These are phyloP conservation scores for Planiliza haematocheilus DNA, from an alignment of 2,113 vertebrate genomes.

Conservation along the genomic window DNA sequence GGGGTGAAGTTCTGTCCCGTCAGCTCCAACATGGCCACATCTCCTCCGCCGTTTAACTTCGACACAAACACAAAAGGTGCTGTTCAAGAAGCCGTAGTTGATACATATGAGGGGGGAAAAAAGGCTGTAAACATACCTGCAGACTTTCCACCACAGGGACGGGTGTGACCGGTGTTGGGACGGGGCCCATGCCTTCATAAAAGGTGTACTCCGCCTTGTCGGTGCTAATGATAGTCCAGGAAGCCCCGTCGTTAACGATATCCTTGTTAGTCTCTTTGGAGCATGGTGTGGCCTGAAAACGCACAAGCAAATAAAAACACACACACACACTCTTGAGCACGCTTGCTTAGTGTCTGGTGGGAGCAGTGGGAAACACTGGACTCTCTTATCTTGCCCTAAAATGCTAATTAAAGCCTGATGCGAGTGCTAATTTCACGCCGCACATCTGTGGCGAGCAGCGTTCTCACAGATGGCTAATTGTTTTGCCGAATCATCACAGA, in stretches of 20 bases:
- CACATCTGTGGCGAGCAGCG: background rate
- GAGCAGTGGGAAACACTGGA: too few relatives aligned
- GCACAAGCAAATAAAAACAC: background rate
- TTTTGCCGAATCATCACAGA: too few relatives aligned
- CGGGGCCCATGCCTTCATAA: conserved; percentile 97
- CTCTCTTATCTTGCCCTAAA: background rate
- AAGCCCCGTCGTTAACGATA: conserved; percentile 96
- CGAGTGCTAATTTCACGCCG: conserved; percentile 12
- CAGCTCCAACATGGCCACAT: conserved; percentile 98
- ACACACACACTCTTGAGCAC: too few relatives aligned
- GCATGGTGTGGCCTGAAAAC: conserved; percentile 91
- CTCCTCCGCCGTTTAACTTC: conserved; percentile 95
- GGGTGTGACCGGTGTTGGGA: conserved; percentile 93
- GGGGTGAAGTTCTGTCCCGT: conserved; percentile 98
- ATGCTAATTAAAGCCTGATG: background rate
- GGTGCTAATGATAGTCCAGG: conserved; percentile 99
- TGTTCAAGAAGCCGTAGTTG: too few relatives aligned
- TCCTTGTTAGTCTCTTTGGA: conserved; percentile 98
- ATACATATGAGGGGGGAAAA: too few relatives aligned
- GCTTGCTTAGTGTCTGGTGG: too few relatives aligned
- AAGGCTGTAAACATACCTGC: conserved; percentile 68
- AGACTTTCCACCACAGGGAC: conserved; percentile 96
- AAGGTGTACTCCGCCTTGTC: conserved; percentile 99
- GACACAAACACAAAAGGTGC: conserved; percentile 11
- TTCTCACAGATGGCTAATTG: background rate